Evolutionary conservation across 2,888 invertebrate genomes (phyloP).

Genomic region (Onthophagus sagittarius): DNA sequence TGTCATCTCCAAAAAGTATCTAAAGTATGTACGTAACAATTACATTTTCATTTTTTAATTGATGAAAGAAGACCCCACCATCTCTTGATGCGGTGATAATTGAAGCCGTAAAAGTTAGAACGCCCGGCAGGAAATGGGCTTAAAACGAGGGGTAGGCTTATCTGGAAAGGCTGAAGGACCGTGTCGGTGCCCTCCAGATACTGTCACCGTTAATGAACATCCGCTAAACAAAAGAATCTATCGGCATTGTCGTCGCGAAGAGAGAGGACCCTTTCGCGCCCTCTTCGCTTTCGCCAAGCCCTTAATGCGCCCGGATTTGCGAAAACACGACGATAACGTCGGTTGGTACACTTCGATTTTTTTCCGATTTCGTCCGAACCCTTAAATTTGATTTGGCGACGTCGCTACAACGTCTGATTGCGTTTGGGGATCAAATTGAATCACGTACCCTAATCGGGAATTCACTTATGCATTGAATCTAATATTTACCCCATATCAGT

Average conservation of each 20-base stretch:
- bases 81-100: conserved; percentile 29
- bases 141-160: conserved; percentile 30
- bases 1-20: conserved; percentile 11
- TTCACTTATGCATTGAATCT: not conserved
- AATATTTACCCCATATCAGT: not conserved
- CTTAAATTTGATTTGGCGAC: conserved; percentile 4
- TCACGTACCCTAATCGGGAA: not conserved
- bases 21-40: conserved; percentile 26
- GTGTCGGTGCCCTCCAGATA: conserved; percentile 20
- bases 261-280: not conserved
- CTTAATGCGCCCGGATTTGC: not conserved
- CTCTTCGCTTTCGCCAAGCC: not conserved
- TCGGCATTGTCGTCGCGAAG: conserved; percentile 9
- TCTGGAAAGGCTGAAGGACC: conserved; percentile 22
- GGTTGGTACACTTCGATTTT: not conserved
- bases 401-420: conserved; percentile 5
- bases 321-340: conserved; percentile 1
- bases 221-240: conserved; percentile 23
- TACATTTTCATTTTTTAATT: conserved; percentile 26
- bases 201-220: conserved; percentile 24
- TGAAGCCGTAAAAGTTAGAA: conserved; percentile 35
- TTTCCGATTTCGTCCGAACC: not conserved
- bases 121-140: conserved; percentile 31
- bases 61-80: not conserved
- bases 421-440: conserved; percentile 3